Evolutionary conservation across 92 coral and sea anemone genomes (phyloP), one percentile per base, ranked within the genome.

Genomic region (Palythoa grandiflora): DNA sequence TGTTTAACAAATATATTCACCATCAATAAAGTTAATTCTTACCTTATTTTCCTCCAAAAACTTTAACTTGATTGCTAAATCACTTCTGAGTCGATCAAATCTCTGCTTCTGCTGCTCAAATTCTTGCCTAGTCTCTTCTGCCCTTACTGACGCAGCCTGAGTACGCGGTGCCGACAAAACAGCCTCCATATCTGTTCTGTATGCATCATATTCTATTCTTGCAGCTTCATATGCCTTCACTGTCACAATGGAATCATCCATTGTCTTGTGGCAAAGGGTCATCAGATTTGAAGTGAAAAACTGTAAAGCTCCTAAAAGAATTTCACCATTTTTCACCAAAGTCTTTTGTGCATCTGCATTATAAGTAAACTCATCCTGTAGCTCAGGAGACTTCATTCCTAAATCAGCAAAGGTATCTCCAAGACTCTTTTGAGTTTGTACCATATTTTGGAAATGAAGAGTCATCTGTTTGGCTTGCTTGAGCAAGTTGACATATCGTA

Each of bases 31-130:
- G 50, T 44, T 44, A 44, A 44, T 8, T 4, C 84, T 48, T 53
- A 97, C 99, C 97, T 97, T 97, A 75, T 97, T 97, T 91, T 97
- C 99, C 86, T 97, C 98, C 88, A 97, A 89, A 68, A 97, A 97
- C 89, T 95, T 93, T 66, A 97, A 90, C 86, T 97, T 97, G 75
- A 97, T 92, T 19, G 98, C 93, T 38, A 97, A 84, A 89, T 97
- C 98, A 60, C 91, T 91, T 85, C 99, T 92, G 38, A 97, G 90
- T 59, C 94, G 91, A 73, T 97, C 98, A 91, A 95, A 95, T 89
- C 91, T 97, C 72, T 92, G 93, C 86, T 95, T 95, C 79, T 97
- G 99, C 59, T 89, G 86, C 75, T 97, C 97, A 91, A 75, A 97
- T 88, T 95, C 96, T 50, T 90, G 92, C 68, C 91, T 93, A 12